phyloP scores from a whole-genome alignment of 2,113 vertebrate genomes.

The Hypanus sabinus region DNA sequence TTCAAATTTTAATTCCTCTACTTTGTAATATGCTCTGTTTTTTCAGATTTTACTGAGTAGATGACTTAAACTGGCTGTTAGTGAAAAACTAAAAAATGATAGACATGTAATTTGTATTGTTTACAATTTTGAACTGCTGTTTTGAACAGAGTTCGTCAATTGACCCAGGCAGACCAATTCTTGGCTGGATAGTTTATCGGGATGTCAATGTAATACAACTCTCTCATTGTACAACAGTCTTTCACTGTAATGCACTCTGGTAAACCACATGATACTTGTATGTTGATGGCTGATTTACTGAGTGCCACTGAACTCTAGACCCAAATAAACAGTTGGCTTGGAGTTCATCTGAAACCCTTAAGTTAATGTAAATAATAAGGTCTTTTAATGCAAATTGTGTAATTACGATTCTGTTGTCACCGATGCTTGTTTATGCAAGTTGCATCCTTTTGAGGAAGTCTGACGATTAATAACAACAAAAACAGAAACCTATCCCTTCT shows the following conservation, averaged over 20 bases:
- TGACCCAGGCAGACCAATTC: background rate
- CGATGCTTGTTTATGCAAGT: background rate
- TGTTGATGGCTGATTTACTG: background rate
- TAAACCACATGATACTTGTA: background rate
- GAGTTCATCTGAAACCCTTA: background rate
- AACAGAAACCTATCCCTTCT: too few relatives aligned
- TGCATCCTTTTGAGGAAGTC: background rate
- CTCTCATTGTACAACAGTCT: background rate
- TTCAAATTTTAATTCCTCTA: background rate
- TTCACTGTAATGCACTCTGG: background rate
- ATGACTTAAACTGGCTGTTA: background rate
- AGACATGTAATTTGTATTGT: background rate
- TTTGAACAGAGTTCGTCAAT: too few relatives aligned
- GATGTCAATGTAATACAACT: slow-evolving; percentile 15
- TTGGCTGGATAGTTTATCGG: background rate
- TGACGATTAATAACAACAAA: background rate
- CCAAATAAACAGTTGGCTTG: background rate
- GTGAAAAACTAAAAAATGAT: background rate
- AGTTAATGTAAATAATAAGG: background rate
- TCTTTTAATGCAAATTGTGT: background rate
- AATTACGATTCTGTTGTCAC: background rate
- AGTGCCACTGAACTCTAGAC: background rate
- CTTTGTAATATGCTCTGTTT: background rate
- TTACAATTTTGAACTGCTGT: background rate
- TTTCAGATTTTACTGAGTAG: background rate